Base-by-base conservation (phyloP, 2,797 vertebrate genomes). In the Phoeniculus purpureus region DNA sequence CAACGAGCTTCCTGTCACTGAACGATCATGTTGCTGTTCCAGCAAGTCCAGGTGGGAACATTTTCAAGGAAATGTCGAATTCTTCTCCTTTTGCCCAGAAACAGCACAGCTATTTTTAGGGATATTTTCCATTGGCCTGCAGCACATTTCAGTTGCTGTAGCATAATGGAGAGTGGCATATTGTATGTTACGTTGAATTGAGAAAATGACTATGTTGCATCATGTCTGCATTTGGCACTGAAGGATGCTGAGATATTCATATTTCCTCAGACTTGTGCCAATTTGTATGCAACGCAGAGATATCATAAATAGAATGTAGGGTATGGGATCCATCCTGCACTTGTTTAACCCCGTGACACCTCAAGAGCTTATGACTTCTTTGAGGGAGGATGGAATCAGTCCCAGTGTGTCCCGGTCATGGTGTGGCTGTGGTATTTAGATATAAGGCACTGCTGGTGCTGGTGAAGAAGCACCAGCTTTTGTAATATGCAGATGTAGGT, bases 61-160 rank as follows among this genome's bases (percentile, higher is more conserved):
- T 96, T 97, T 97, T 97, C 96, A 97, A 97, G 95, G 94, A 97
- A 97, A 96, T 96, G 96, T 97, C 83, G 94, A 97, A 97, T 96
- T 96, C 92, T 94, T 96, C 88, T 97, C 87, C 92, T 97, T 98
- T 97, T 96, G 91, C 96, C 96, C 96, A 97, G 97, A 97, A 98
- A 97, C 92, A 96, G 95, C 91, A 93, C 66, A 95, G 96, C 95
- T 98, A 98, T 98, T 98, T 97, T 97, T 97, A 97, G 97, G 93
- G 79, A 95, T 94, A 95, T 97, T 97, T 97, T 97, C 95, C 93
- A 96, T 97, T 91, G 88, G 95, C 94, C 97, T 96, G 95, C 95
- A 97, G 96, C 96, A 94, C 87, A 96, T 97, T 96, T 96, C 94
- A 96, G 95, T 96, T 93, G 90, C 93, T 96, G 93, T 91, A 95